Base-by-base conservation (phyloP, 2,888 invertebrate species). In the Mesorhabditis spiculigera region DNA sequence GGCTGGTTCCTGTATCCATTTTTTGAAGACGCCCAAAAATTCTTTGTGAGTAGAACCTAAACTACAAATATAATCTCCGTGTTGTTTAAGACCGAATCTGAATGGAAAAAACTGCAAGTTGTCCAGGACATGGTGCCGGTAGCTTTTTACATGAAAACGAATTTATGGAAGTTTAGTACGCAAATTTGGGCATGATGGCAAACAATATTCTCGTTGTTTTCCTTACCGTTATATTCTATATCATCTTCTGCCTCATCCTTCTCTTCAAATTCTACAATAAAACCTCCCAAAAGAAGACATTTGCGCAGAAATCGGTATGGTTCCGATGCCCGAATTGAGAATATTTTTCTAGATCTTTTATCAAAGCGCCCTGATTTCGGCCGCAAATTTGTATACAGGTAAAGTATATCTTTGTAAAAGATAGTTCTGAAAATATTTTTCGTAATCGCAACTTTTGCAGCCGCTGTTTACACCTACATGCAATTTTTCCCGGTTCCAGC, bases 321-420 rank as follows among this genome's bases (percentile, higher is more conserved):
- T 50, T 50, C 8, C n/a, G 10, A 50, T 10, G 58, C 8, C 8
- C 8, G n/a, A 50, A 50, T 10, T n/a, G 58, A 13, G 58, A 50
- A 2, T 50, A 50, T 50, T 10, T 10, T 13, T 50, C n/a, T n/a
- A 50, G 58, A 50, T 50, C n/a, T 50, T 50, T n/a, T 50, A 50
- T 50, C 58, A 50, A 50, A 50, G 58, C n/a, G 58, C 58, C 10
- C 8, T 50, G 58, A 50, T 50, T n/a, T 50, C 58, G 58, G 58
- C 58, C 58, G 58, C 58, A 50, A 50, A 50, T 50, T n/a, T 50
- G 8, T 50, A 50, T n/a, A 50, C 58, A 50, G 58, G 58, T 50
- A 50, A 50, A n/a, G 8, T 10, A 10, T 10, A 50, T 13, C 8
- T 50, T 50, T n/a, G 58, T 10, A 50, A 13, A n/a, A 50, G 58